These are phyloP conservation scores for Oryzias woworae DNA, from an alignment of 2,113 vertebrate species.

Conservation along the genomic window DNA sequence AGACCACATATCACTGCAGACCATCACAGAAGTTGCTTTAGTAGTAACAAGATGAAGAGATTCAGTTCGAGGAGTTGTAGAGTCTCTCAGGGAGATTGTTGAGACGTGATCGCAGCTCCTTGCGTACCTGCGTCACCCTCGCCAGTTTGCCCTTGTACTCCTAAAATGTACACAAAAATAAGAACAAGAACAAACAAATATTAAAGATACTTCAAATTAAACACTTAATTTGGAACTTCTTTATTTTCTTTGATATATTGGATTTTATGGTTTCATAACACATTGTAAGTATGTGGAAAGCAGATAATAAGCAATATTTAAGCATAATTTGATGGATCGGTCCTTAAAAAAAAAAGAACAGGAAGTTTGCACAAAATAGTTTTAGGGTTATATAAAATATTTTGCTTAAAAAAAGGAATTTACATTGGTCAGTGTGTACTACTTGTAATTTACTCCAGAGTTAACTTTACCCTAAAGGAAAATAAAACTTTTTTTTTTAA, in stretches of 20 bases:
- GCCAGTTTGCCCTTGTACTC: conserved; percentile 97
- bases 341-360: too few species aligned
- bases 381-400: too few species aligned
- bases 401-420: too few species aligned
- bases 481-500: too few species aligned
- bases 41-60: conserved; percentile 13
- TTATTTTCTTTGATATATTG: not conserved
- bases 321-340: too few species aligned
- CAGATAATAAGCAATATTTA: too few species aligned
- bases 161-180: conserved; percentile 77
- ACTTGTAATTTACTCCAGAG: too few species aligned
- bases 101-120: conserved; percentile 93
- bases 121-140: conserved; percentile 92
- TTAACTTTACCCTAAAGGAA: too few species aligned
- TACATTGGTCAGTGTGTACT: too few species aligned
- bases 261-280: too few species aligned
- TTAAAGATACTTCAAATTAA: not conserved
- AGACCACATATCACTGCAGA: conserved; percentile 19
- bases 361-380: too few species aligned
- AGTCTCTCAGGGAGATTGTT: conserved; percentile 90
- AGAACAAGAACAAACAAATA: conserved; percentile 30
- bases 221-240: not conserved
- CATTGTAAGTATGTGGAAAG: too few species aligned
- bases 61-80: conserved; percentile 87
- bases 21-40: conserved; percentile 27